Evolutionary conservation across 2,113 vertebrate species (phyloP).

Genomic region (Calyptomena viridis): DNA sequence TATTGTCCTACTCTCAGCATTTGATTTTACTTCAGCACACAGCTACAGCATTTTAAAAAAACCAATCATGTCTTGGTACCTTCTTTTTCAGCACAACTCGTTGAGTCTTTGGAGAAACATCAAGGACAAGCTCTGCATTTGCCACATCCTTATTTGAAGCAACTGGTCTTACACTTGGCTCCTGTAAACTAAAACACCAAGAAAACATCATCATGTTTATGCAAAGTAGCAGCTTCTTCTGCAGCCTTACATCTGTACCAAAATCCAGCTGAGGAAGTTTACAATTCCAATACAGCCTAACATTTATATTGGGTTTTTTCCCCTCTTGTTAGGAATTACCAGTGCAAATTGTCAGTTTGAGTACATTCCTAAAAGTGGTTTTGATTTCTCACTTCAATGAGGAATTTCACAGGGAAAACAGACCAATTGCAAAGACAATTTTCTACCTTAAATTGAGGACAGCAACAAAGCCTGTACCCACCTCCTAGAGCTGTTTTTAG

Average conservation of each 20-base stretch:
- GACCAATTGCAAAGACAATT: neutral
- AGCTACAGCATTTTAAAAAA: neutral
- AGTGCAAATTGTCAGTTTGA: neutral
- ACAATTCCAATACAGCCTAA: neutral
- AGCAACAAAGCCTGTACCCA: neutral
- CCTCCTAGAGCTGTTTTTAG: neutral
- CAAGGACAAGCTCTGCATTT: constrained; percentile 89
- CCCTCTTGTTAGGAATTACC: neutral
- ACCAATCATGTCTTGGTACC: constrained; percentile 65
- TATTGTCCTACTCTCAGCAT: neutral
- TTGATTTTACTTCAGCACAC: neutral
- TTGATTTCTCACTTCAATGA: neutral
- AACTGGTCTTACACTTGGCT: constrained; percentile 76
- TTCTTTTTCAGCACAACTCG: constrained; percentile 96
- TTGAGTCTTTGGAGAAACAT: constrained; percentile 93
- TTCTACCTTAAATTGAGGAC: neutral
- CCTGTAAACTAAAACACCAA: constrained; percentile 66
- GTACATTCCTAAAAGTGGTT: neutral
- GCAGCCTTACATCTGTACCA: neutral
- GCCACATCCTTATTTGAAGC: constrained; percentile 78
- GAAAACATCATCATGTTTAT: neutral
- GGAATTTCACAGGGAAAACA: neutral
- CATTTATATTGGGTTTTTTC: neutral
- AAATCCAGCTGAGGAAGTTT: neutral
- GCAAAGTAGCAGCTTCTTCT: neutral